Percentiles rank a stretch among this genome's conserved stretches.
phyloP scores from a whole-genome alignment of 2,888 invertebrate genomes.

The Colletes collaris region DNA sequence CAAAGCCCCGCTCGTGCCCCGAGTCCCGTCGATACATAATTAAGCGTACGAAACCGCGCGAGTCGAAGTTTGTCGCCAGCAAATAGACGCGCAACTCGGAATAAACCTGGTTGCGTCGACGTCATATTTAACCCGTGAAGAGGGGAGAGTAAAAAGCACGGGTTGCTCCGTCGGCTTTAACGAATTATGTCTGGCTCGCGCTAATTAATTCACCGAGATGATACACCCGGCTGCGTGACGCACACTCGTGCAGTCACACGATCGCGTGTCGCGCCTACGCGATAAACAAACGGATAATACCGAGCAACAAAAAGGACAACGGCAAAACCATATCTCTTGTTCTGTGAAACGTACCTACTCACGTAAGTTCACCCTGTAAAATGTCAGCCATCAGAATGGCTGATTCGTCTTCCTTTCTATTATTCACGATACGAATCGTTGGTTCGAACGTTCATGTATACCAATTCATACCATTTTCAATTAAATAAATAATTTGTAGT shows the following conservation, averaged over 20 bases:
- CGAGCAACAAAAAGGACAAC: background rate
- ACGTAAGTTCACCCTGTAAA: no score
- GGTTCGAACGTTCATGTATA: no score
- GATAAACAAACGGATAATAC: constrained; percentile 28
- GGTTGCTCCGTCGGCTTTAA: background rate
- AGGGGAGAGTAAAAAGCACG: constrained; percentile 1
- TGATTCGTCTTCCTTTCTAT: background rate
- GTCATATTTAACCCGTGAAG: no score
- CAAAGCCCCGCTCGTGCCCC: background rate
- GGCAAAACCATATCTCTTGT: background rate
- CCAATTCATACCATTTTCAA: no score
- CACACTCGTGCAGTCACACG: background rate
- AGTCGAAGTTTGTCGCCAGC: constrained; percentile 27
- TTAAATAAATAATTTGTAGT: no score
- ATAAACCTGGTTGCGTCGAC: background rate
- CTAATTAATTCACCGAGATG: constrained; percentile 49
- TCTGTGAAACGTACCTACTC: no score
- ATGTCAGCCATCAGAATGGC: no score
- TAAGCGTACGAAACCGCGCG: constrained; percentile 13
- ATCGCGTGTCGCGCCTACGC: constrained; percentile 15
- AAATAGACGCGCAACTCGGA: constrained; percentile 2
- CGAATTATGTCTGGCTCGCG: constrained; percentile 24
- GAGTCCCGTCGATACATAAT: constrained; percentile 26
- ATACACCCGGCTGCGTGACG: constrained; percentile 11
- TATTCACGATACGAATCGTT: constrained; percentile 13